Evolutionary conservation across 2,888 invertebrate species (phyloP).

Genomic region (Phymatocera aterrima): DNA sequence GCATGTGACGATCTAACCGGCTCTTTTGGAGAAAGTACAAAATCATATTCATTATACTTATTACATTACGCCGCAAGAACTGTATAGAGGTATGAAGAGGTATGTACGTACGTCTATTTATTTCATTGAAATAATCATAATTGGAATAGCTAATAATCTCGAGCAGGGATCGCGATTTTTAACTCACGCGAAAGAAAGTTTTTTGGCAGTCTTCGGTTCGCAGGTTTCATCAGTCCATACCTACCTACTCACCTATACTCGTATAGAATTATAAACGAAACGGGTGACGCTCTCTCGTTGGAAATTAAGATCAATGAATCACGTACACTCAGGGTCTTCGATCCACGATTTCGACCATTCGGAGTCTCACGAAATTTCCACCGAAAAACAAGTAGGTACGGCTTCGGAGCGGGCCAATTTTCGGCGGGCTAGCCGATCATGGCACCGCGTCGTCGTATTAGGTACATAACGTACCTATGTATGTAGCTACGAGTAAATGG

Average conservation of each 20-base stretch:
- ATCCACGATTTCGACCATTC: too few relatives aligned
- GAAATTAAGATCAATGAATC: constrained; percentile 8
- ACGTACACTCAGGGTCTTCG: too few relatives aligned
- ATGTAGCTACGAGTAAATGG: too few relatives aligned
- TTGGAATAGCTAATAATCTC: constrained; percentile 36
- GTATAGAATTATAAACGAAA: background rate
- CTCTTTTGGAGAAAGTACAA: constrained; percentile 23
- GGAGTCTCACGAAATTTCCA: too few relatives aligned
- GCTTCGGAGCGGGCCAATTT: too few relatives aligned
- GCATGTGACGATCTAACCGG: background rate
- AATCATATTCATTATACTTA: background rate
- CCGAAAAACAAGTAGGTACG: too few relatives aligned
- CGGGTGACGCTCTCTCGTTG: background rate
- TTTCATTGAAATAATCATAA: constrained; percentile 31
- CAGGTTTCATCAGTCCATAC: background rate
- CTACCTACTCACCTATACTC: background rate
- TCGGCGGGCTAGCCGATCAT: too few relatives aligned
- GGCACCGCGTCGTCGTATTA: background rate
- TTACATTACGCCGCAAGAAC: too few relatives aligned
- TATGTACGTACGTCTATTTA: background rate
- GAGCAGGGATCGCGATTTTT: background rate
- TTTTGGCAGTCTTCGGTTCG: constrained; percentile 12
- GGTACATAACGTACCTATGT: background rate
- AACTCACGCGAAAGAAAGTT: constrained; percentile 32
- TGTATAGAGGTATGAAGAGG: too few relatives aligned